phyloP scores from a whole-genome alignment of 2,888 invertebrate species.

The Trissolcus japonicus region DNA sequence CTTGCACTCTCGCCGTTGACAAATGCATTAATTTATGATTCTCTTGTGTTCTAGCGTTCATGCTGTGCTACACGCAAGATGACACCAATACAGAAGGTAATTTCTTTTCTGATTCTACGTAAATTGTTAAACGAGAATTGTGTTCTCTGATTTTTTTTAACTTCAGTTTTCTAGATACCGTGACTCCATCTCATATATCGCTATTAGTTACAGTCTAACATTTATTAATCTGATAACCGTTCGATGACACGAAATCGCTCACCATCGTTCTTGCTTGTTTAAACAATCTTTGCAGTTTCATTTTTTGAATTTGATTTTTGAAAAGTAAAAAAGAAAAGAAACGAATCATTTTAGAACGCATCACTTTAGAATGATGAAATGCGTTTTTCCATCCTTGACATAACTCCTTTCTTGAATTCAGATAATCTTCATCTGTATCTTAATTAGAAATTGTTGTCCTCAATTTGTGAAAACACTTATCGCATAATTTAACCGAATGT shows the following conservation, averaged over 20 bases:
- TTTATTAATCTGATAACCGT: constrained; percentile 60
- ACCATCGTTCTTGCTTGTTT: constrained; percentile 16
- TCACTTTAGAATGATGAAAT: no score
- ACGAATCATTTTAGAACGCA: no score
- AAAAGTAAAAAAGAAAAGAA: no score
- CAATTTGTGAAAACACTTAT: no score
- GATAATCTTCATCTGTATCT: no score
- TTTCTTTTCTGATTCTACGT: constrained; percentile 46
- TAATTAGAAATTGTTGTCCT: not conserved
- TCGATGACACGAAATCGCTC: constrained; percentile 37
- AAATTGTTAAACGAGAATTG: not conserved
- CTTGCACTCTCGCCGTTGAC: constrained; percentile 49
- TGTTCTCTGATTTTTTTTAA: constrained; percentile 10
- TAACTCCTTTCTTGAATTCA: no score
- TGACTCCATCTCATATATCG: constrained; percentile 58
- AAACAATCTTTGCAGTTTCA: constrained; percentile 27
- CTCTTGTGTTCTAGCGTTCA: constrained; percentile 89
- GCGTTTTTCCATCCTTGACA: no score
- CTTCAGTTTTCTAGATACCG: not conserved
- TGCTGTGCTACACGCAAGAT: constrained; percentile 96
- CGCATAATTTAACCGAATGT: no score
- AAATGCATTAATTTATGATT: constrained; percentile 58
- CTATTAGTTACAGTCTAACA: constrained; percentile 62
- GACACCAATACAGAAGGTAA: constrained; percentile 93
- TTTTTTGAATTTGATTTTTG: constrained; percentile 12